Percentiles rank a stretch among this genome's conserved stretches.
Evolutionary conservation across 2,113 vertebrate species (phyloP).

Genomic region (Isichthys henryi): DNA sequence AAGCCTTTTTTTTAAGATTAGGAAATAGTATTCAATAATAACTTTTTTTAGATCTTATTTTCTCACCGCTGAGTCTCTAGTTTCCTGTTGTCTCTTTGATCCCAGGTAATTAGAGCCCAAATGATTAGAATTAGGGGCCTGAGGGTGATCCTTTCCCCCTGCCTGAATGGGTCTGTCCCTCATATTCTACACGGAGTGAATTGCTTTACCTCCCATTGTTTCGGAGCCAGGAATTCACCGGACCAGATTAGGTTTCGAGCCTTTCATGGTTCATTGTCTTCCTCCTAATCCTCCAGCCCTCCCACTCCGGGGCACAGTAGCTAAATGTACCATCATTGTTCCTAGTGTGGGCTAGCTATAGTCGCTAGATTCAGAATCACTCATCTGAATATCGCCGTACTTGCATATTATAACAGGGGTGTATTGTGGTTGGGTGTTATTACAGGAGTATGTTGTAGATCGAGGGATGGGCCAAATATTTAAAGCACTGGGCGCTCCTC

Average conservation of each 20-base stretch:
- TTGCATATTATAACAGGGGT: neutral
- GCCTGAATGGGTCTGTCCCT: slow-evolving; percentile 45
- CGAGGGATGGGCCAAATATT: neutral
- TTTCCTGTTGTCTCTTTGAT: slow-evolving; percentile 60
- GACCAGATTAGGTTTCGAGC: slow-evolving; percentile 51
- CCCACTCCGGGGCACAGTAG: slow-evolving; percentile 45
- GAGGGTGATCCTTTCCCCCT: slow-evolving; percentile 49
- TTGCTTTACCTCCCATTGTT: slow-evolving; percentile 55
- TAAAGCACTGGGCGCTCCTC: neutral
- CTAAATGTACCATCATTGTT: slow-evolving; percentile 41
- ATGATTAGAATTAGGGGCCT: slow-evolving; percentile 53
- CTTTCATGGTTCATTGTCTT: slow-evolving; percentile 43
- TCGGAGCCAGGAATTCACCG: slow-evolving; percentile 52
- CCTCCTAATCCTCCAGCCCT: slow-evolving; percentile 36
- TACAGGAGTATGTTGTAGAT: neutral
- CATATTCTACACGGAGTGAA: slow-evolving; percentile 46
- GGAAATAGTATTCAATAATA: slow-evolving; percentile 47
- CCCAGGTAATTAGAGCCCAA: slow-evolving; percentile 54
- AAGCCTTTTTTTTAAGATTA: slow-evolving; percentile 37
- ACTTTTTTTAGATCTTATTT: slow-evolving; percentile 52
- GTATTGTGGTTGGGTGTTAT: no score
- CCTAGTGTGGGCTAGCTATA: neutral
- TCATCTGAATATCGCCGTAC: neutral
- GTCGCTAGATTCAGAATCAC: neutral
- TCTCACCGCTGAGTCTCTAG: slow-evolving; percentile 48